These are phyloP conservation scores for Poeciliopsis occidentalis DNA, from an alignment of 2,113 vertebrate genomes.

Conservation along the genomic window DNA sequence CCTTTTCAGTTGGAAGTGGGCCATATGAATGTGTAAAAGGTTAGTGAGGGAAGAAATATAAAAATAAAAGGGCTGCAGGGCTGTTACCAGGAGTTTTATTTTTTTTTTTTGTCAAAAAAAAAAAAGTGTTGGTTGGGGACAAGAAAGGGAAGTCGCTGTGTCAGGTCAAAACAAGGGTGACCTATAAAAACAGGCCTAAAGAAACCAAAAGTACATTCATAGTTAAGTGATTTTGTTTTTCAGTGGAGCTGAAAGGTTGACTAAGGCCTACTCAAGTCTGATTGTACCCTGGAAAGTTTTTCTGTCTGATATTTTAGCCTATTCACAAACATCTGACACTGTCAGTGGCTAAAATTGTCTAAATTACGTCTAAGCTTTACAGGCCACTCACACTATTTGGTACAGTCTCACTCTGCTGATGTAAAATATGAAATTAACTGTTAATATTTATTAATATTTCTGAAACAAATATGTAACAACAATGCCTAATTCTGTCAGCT, in stretches of 20 bases:
- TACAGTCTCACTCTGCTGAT: neutral
- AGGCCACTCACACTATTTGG: neutral
- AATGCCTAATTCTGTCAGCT: neutral
- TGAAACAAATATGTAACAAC: neutral
- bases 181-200: neutral
- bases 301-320: neutral
- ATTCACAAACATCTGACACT: neutral
- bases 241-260: neutral
- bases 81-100: too few relatives aligned
- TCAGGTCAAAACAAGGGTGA: neutral
- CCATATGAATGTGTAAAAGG: too few relatives aligned
- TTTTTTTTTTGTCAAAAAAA: too few relatives aligned
- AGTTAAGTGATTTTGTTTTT: neutral
- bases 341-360: neutral
- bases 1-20: conserved; percentile 17
- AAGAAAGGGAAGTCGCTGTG: neutral
- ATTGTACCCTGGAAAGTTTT: neutral
- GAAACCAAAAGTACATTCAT: neutral
- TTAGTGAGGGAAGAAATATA: too few relatives aligned
- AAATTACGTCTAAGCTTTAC: neutral
- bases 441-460: neutral
- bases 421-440: neutral
- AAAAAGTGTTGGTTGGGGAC: neutral
- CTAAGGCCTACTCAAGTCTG: neutral
- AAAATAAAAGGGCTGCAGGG: too few relatives aligned